Base-by-base conservation (phyloP, 2,888 invertebrate species). In the Aplocera efformata region DNA sequence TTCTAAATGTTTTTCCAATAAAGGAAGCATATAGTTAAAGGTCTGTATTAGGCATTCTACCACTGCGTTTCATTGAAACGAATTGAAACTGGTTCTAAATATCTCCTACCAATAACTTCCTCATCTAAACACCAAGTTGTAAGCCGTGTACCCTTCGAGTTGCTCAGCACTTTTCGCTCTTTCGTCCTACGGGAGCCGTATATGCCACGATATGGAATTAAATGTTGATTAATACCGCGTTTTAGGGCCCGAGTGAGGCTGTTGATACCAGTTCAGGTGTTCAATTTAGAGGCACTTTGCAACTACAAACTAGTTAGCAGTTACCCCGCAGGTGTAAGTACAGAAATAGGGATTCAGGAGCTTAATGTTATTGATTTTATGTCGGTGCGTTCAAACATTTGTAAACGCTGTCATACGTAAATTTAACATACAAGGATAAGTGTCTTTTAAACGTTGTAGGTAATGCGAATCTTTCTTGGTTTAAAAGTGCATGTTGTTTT, bases 191-290 rank as follows among this genome's bases (percentile, higher is more conserved):
- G 72, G 55, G 63, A 72, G 54, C 67, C 75, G 75, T 81, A 59
- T 63, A 53, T 48, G 60, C 57, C 58, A 58, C 71, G 70, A 69
- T 76, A 74, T 76, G 67, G 74, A 84, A 82, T 84, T 84, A 85
- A 83, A 86, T 80, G 81, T 78, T 85, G 79, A 84, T 84, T 82
- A 84, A 83, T 83, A 72, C 64, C 66, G 65, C 52, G 55, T 77
- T 79, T 78, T 72, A 74, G 70, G 66, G 66, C 60, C 66, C 52
- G 59, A 56, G 57, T 60, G 51, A 59, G 56, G 42, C 56, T 50
- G 45, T 58, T 58, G 56, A 58, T 63, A 71, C 61, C 68, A 61
- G 63, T 77, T 72, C 72, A 79, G 79, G 79, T 79, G 75, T 70
- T 70, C 69, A 73, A 69, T 76, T 75, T 72, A 71, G 59, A 69